Percentiles rank a stretch among this genome's conserved stretches.
phyloP scores from a whole-genome alignment of 2,888 invertebrate genomes.

The Eulithis prunata region DNA sequence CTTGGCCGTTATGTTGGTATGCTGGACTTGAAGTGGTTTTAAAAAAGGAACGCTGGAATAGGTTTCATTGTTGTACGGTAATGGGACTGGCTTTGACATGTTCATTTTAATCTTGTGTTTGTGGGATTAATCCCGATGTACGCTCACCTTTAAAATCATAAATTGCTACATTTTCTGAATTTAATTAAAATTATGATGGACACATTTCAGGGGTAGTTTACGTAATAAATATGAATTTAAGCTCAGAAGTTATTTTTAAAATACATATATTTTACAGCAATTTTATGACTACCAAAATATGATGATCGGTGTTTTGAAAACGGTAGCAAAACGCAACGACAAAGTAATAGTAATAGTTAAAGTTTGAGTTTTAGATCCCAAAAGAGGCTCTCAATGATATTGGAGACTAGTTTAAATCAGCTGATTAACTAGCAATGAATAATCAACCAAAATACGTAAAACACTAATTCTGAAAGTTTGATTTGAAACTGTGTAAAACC shows the following conservation, averaged over 20 bases:
- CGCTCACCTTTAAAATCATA: background rate
- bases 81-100: background rate
- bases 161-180: no score
- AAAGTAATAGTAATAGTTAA: slow-evolving; percentile 19
- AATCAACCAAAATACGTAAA: no score
- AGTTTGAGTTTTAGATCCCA: slow-evolving; percentile 21
- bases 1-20: slow-evolving; percentile 38
- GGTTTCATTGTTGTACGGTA: slow-evolving; percentile 4
- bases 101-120: background rate
- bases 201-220: no score
- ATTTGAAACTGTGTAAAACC: no score
- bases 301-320: background rate
- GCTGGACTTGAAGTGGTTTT: slow-evolving; percentile 13
- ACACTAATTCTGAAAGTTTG: no score
- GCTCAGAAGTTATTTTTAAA: no score
- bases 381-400: slow-evolving; percentile 14
- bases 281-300: background rate
- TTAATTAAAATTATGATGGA: no score
- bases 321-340: background rate
- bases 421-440: slow-evolving; percentile 11
- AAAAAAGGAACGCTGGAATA: slow-evolving; percentile 11
- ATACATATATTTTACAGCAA: background rate
- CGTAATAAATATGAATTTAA: no score
- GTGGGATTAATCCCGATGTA: background rate
- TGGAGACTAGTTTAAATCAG: slow-evolving; percentile 13